Base-by-base conservation (phyloP, 2,797 vertebrate genomes). In the Phrynocephalus vlangalii region DNA sequence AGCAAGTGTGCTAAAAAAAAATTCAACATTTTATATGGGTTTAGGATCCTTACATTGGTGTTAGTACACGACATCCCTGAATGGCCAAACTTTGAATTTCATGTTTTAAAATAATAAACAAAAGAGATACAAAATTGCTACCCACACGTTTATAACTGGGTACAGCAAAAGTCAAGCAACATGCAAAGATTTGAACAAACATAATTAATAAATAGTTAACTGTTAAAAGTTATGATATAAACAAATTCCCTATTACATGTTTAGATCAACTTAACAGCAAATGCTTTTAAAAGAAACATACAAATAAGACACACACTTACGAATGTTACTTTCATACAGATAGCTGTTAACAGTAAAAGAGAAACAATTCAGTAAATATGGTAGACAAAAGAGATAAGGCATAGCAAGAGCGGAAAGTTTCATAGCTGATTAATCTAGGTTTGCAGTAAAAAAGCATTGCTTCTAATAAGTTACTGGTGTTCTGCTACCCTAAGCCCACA, bases 161-260 rank as follows among this genome's bases (percentile, higher is more conserved):
- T 90, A 85, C 71, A 87, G 89, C 30, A 90, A 89, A 94, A 88
- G 92, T 80, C 16, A 38, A 92, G 88, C 11, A 0, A 93, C 95
- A 96, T 95, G 96, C 96, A 94, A 94, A 0, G 0, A 72, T 89
- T 93, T 87, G 94, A 90, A 90, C 79, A 75, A 83, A 86, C 83
- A 75, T 79, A 88, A 92, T 89, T 88, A 91, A 79, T 2, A 1
- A 75, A 76, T 84, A 84, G 75, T 92, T 93, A 91, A 85, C 92
- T 83, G 90, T 80, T 13, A 6, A 20, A 8, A 84, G 84, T 11
- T 2, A 82, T 86, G 82, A 82, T 93, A 84, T 77, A 78, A 91
- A 79, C 79, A 84, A 75, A 92, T 8, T 33, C 44, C 24, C 28
- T 76, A 63, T 68, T 86, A 88, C 78, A 86, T 80, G 84, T 86